Base-by-base conservation (phyloP, 2,113 vertebrate genomes). In the Takifugu bimaculatus region DNA sequence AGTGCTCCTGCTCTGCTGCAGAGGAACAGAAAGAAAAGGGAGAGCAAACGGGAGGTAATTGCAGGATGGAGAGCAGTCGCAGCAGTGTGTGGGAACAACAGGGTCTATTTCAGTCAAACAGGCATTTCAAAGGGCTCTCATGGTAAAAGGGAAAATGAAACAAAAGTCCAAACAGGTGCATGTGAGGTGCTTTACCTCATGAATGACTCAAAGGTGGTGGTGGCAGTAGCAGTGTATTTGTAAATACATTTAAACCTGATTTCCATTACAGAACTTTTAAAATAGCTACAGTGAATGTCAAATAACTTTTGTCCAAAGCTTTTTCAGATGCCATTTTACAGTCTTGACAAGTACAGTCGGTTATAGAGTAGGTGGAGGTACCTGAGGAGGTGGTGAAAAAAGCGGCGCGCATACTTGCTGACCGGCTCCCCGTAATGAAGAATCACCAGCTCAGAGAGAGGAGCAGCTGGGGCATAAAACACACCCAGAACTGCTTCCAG, bases 301-400 rank as follows among this genome's bases (percentile, higher is more conserved):
- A 67, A 72, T 54, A 60, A 32, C 60, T 26, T 54, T 50, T 61
- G 42, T 79, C 57, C 68, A 57, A 58, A 32, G 20, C 25, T 4
- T 32, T 72, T 78, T 50, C 63, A 58, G 63, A 60, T 49, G 11
- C 25, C 27, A 65, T 65, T 72, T 52, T 60, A 48, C 50, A 32
- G 29, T 45, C 5, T 35, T 11, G 56, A 52, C 61, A 43, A 47
- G 45, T 15, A 47, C 45, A 45, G 7, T 45, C 13, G 14, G 44
- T 15, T 25, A 52, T 13, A 48, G 62, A 26, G 43, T 25, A 26
- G 39, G 78, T 9, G 75, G 45, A 72, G 85, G 93, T 90, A 99
- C 97, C 97, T 98, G 90, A 99, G 93, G 64, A 99, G 93, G 88
- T 97, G 95, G 86, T 99, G 97, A 87, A 99, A 99, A 81, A 99